These are phyloP conservation scores for Hucho hucho DNA, from an alignment of 2,113 vertebrate species.

Conservation along the genomic window DNA sequence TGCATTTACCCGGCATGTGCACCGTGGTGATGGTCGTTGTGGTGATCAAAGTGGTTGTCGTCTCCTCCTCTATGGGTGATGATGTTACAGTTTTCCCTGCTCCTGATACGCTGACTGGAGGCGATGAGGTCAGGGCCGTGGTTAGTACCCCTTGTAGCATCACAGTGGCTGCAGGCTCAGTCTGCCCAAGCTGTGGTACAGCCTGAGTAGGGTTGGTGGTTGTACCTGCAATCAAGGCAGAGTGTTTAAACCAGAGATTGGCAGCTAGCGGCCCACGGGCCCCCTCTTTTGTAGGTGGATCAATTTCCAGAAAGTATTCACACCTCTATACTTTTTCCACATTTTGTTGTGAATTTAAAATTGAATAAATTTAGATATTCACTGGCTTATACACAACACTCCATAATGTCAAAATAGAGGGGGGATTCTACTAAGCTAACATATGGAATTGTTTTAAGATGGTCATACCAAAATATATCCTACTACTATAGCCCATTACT, in stretches of 20 bases:
- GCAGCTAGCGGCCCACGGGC: too few species aligned
- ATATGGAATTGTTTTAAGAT: too few species aligned
- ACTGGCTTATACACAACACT: too few species aligned
- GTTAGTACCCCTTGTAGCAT: slow-evolving; percentile 78
- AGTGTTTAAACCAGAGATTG: slow-evolving; percentile 5
- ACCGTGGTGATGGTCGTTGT: slow-evolving; percentile 90
- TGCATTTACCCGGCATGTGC: slow-evolving; percentile 81
- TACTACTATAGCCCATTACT: too few species aligned
- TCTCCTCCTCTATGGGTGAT: slow-evolving; percentile 82
- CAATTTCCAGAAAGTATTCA: too few species aligned
- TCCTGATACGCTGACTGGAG: slow-evolving; percentile 55
- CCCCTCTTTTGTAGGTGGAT: too few species aligned
- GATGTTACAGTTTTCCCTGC: slow-evolving; percentile 63
- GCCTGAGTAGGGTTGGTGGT: slow-evolving; percentile 76
- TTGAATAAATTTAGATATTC: too few species aligned
- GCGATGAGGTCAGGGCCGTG: slow-evolving; percentile 72
- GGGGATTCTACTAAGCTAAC: too few species aligned
- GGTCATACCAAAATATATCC: too few species aligned
- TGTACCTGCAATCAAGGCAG: slow-evolving; percentile 62
- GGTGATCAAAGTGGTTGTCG: slow-evolving; percentile 90
- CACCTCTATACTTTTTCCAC: too few species aligned
- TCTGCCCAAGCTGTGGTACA: slow-evolving; percentile 58
- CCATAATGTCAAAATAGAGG: too few species aligned
- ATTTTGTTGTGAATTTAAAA: too few species aligned
- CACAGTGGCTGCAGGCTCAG: slow-evolving; percentile 60